Evolutionary conservation across 2,888 invertebrate genomes (phyloP).

Genomic region (Hemithea aestivaria): DNA sequence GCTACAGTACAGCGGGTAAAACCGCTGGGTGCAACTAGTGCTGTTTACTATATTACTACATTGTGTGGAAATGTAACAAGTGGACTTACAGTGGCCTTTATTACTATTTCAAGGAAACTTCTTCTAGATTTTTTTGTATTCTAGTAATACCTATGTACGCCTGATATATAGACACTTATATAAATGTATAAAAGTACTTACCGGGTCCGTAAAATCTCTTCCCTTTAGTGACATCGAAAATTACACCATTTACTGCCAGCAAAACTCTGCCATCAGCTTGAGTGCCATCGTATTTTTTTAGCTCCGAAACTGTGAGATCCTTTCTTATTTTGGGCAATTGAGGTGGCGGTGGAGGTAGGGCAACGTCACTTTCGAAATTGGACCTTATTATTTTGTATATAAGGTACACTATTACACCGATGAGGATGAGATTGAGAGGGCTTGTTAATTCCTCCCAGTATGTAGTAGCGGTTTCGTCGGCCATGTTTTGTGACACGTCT

Average conservation of each 20-base stretch:
- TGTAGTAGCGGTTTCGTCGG: conserved; percentile 36
- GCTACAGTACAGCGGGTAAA: no score
- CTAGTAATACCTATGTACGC: no score
- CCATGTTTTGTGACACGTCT: conserved; percentile 32
- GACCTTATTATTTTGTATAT: conserved; percentile 82
- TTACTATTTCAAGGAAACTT: no score
- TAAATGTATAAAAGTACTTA: conserved; percentile 56
- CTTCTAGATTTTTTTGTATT: no score
- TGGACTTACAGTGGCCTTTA: no score
- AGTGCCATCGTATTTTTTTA: conserved; percentile 90
- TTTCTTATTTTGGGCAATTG: conserved; percentile 88
- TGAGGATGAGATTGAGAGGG: conserved; percentile 60
- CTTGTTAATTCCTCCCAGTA: conserved; percentile 70
- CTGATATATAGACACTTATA: conserved; percentile 16
- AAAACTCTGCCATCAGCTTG: conserved; percentile 92
- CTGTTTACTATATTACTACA: no score
- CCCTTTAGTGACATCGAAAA: conserved; percentile 96
- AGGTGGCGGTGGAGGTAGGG: conserved; percentile 65
- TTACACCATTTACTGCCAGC: conserved; percentile 94
- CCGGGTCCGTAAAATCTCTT: conserved; percentile 96
- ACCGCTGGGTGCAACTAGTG: no score
- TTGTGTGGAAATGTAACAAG: no score
- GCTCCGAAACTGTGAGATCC: conserved; percentile 93
- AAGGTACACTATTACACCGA: conserved; percentile 69
- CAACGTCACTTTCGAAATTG: conserved; percentile 57